Percentiles rank a stretch among this genome's conserved stretches.
Conservation (phyloP, 2,888 invertebrate genomes). For the Drosophila eohydei region DNA sequence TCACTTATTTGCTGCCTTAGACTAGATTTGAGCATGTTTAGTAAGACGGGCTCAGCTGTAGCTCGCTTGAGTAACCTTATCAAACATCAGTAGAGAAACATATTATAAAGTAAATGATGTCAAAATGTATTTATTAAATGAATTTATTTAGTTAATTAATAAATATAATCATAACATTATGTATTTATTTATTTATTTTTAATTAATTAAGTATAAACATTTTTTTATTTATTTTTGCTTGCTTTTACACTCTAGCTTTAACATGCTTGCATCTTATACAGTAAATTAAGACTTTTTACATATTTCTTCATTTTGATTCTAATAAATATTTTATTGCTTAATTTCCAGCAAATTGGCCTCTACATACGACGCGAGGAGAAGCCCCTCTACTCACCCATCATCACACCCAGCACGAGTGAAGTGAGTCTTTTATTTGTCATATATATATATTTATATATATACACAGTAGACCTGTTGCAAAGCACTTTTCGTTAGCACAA, state of each 20-base stretch:
- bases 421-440: slow-evolving; percentile 68
- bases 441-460: not conserved
- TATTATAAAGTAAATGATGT: not conserved
- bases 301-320: not conserved
- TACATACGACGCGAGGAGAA: slow-evolving; percentile 82
- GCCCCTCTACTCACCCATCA: slow-evolving; percentile 76
- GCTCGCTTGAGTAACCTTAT: not conserved
- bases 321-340: not conserved
- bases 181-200: not conserved
- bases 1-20: no score
- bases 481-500: slow-evolving; percentile 28
- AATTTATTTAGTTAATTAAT: not conserved
- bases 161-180: not conserved
- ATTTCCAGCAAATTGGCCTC: slow-evolving; percentile 81
- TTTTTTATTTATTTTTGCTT: not conserved
- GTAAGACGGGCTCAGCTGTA: not conserved
- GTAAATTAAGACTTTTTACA: no score
- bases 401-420: slow-evolving; percentile 73
- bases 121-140: not conserved
- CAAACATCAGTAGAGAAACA: not conserved
- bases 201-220: not conserved
- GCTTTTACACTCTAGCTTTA: no score
- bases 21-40: not conserved
- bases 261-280: not conserved
- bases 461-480: slow-evolving; percentile 19